A percentile compares a stretch with the other conserved stretches of the same genome.
phyloP scores from a whole-genome alignment of 1,140 invertebrate species.

The Procambarus virginalis region DNA sequence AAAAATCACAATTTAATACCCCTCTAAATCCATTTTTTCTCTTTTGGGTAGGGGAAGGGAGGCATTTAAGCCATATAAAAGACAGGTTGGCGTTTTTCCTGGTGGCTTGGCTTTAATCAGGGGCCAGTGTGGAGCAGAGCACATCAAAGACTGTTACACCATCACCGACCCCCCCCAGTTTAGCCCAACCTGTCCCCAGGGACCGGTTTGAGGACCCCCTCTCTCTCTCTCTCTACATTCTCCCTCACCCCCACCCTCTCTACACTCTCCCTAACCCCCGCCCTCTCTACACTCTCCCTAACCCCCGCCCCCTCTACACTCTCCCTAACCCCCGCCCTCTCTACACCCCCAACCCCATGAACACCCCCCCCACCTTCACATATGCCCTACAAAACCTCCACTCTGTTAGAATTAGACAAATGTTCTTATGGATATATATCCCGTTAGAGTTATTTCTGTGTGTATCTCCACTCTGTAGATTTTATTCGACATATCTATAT shows the following conservation, averaged over 20 bases:
- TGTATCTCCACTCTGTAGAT: too few relatives aligned
- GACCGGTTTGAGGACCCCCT: background rate
- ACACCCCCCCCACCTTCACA: too few relatives aligned
- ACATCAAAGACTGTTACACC: background rate
- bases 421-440: too few relatives aligned
- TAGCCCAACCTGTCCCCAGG: background rate
- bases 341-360: too few relatives aligned
- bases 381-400: too few relatives aligned
- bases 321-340: background rate
- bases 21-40: too few relatives aligned
- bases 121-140: background rate
- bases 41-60: too few relatives aligned
- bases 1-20: too few relatives aligned
- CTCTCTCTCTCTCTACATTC: background rate
- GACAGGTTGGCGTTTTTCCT: background rate
- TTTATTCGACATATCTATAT: too few relatives aligned
- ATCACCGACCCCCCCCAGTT: constrained; percentile 3
- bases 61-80: background rate
- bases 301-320: background rate
- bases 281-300: background rate
- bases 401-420: too few relatives aligned
- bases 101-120: background rate
- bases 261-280: too few relatives aligned
- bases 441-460: too few relatives aligned
- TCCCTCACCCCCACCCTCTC: background rate